Conservation (phyloP, 37 sponge, comb jelly and placozoan genomes). For the Ephydatia muelleri region DNA sequence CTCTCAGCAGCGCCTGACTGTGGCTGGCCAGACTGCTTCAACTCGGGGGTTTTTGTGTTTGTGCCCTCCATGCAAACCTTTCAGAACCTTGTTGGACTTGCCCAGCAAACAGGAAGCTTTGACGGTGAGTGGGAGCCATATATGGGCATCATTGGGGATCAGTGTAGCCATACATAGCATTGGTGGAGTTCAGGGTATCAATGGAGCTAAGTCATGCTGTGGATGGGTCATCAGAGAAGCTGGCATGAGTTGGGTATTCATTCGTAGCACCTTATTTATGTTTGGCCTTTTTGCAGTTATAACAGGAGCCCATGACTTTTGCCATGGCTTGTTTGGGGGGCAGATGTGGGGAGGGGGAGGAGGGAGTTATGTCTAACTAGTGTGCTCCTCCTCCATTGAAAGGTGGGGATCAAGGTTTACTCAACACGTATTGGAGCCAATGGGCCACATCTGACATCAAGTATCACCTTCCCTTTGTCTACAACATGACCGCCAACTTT, state of each 20-base stretch:
- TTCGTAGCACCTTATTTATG: background rate
- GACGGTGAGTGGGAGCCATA: slow-evolving; percentile 68
- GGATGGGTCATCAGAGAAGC: background rate
- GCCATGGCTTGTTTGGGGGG: too few relatives aligned
- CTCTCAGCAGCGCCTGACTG: slow-evolving; percentile 97
- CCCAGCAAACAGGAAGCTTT: slow-evolving; percentile 80
- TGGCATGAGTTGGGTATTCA: background rate
- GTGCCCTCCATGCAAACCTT: slow-evolving; percentile 87
- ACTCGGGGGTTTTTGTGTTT: slow-evolving; percentile 98
- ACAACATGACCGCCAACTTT: slow-evolving; percentile 87
- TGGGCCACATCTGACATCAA: slow-evolving; percentile 88
- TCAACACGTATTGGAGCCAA: slow-evolving; percentile 89
- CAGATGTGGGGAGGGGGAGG: background rate
- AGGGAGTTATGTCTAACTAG: background rate
- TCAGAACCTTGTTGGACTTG: slow-evolving; percentile 51
- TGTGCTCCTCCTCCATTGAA: background rate
- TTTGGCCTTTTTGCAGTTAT: background rate
- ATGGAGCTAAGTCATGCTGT: background rate
- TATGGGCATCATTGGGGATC: background rate
- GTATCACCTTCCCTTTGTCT: slow-evolving; percentile 88
- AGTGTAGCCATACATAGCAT: slow-evolving; percentile 10
- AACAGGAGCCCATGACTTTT: background rate
- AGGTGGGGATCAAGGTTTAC: slow-evolving; percentile 98
- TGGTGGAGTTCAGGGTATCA: background rate
- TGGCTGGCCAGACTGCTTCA: slow-evolving; percentile 99